These are phyloP conservation scores for Cheirogaleus major DNA, from an alignment of 2,797 vertebrate species.

Conservation along the genomic window DNA sequence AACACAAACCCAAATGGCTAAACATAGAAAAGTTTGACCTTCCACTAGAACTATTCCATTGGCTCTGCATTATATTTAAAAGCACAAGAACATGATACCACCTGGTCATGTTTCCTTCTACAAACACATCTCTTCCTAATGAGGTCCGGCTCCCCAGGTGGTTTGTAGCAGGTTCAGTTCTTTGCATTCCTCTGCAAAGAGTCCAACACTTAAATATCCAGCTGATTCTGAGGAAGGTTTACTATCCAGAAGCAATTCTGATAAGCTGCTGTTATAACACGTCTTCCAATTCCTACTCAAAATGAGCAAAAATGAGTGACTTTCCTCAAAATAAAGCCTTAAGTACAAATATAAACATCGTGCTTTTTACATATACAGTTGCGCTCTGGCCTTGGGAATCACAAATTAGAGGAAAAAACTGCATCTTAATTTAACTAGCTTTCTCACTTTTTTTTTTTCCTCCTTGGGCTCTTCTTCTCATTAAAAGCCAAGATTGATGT, in stretches of 20 bases:
- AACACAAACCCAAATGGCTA: constrained; percentile 23
- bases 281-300: neutral
- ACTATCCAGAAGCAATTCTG: neutral
- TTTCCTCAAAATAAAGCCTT: neutral
- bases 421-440: neutral
- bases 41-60: neutral
- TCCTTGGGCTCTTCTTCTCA: neutral
- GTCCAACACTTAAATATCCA: neutral
- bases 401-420: neutral
- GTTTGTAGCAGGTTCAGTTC: neutral
- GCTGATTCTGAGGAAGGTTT: neutral
- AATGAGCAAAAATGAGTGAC: neutral
- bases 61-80: constrained; percentile 39
- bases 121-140: constrained; percentile 50
- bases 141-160: neutral
- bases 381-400: neutral
- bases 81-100: neutral
- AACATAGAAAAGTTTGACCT: constrained; percentile 56
- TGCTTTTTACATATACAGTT: neutral
- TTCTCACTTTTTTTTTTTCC: neutral
- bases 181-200: constrained; percentile 40
- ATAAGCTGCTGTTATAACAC: neutral
- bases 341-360: neutral
- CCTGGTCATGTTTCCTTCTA: neutral
- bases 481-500: neutral